Percentiles rank a stretch among this genome's conserved stretches.
These are phyloP conservation scores for Staurois parvus DNA, from an alignment of 2,797 vertebrate species.

Conservation along the genomic window DNA sequence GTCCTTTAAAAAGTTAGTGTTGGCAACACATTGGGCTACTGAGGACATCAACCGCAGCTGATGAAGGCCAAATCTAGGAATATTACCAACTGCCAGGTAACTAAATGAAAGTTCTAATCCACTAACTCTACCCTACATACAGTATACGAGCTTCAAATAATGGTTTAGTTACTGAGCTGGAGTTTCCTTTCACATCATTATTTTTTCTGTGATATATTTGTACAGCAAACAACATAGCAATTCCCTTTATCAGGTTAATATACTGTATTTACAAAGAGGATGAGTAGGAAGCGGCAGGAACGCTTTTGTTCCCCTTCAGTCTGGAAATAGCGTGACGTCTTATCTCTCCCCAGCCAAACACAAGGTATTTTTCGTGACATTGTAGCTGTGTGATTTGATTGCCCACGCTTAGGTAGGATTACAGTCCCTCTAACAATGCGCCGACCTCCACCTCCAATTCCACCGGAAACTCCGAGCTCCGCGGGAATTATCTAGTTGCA, in stretches of 20 bases:
- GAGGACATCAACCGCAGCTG: too few species aligned
- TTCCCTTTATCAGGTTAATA: background rate
- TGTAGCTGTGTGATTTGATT: constrained; percentile 42
- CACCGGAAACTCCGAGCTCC: constrained; percentile 42
- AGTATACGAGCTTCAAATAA: too few species aligned
- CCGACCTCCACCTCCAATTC: constrained; percentile 51
- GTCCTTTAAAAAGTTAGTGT: too few species aligned
- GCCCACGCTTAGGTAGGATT: constrained; percentile 39
- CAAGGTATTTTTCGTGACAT: constrained; percentile 40
- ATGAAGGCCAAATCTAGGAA: too few species aligned
- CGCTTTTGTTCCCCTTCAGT: constrained; percentile 31
- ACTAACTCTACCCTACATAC: too few species aligned
- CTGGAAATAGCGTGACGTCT: background rate
- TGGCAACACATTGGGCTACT: too few species aligned
- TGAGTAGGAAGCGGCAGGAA: background rate
- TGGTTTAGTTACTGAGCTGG: too few species aligned
- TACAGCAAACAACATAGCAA: background rate
- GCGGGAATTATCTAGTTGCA: constrained; percentile 54
- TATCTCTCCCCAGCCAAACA: constrained; percentile 24
- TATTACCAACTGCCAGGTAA: too few species aligned
- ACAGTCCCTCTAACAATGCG: constrained; percentile 50
- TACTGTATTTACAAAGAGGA: background rate
- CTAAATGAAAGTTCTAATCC: too few species aligned
- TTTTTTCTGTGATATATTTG: background rate
- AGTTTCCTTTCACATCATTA: too few species aligned